These are phyloP conservation scores for Chrysolina oricalcia DNA, from an alignment of 2,888 invertebrate species.

Conservation along the genomic window DNA sequence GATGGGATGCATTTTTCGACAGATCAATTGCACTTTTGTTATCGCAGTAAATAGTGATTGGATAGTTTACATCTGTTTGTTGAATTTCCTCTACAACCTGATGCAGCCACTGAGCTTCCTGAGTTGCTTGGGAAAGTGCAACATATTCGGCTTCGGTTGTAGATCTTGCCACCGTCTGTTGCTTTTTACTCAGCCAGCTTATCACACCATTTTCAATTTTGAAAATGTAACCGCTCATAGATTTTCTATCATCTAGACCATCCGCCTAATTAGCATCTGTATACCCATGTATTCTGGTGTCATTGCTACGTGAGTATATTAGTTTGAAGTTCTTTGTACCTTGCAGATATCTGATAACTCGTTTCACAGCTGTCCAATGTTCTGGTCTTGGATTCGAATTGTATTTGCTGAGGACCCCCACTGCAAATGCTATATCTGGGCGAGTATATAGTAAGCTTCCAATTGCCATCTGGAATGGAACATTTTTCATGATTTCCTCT, in stretches of 20 bases:
- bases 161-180: slow-evolving; percentile 10
- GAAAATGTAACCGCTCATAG: neutral
- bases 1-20: slow-evolving; percentile 8
- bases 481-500: neutral
- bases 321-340: neutral
- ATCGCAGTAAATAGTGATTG: neutral
- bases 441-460: slow-evolving; percentile 1
- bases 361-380: neutral
- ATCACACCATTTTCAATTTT: neutral
- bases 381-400: slow-evolving; percentile 1
- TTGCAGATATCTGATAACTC: neutral
- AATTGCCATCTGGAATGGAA: neutral
- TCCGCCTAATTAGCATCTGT: neutral
- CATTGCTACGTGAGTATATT: neutral
- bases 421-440: neutral
- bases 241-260: neutral
- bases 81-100: neutral
- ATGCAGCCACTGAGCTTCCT: too few species aligned
- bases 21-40: slow-evolving; percentile 5
- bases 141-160: slow-evolving; percentile 15
- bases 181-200: slow-evolving; percentile 15
- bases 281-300: neutral
- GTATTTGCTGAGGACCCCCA: neutral
- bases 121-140: neutral
- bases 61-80: neutral